Evolutionary conservation across 2,888 invertebrate genomes (phyloP), one percentile per base, ranked within the genome.

Genomic region (Lordiphosa andalusiaca): DNA sequence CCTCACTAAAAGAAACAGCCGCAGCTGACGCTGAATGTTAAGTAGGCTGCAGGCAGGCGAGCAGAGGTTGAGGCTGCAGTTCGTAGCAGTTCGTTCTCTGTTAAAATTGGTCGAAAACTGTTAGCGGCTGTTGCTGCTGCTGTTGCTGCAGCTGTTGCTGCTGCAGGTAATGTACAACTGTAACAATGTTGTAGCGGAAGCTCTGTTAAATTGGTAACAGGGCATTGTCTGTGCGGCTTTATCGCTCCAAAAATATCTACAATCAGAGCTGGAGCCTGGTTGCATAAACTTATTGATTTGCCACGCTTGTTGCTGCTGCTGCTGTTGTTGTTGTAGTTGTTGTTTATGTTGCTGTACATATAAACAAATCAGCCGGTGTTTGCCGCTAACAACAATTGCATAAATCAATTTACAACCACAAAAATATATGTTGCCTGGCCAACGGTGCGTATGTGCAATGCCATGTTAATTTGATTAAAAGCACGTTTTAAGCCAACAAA

Each of bases 221-320:
- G 53, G 58, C 57, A 71, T 78, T 78, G 80, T 78, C 73, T 77
- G 56, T 63, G 63, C 50, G 71, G 75, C 71, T 75, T 82, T 82
- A 77, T 77, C 77, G 56, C 49, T 30, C 30, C 30, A 30, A 30
- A 30, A 30, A 30, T 9, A 66, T 64, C 69, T 64, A 71, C 73
- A 74, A 76, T 76, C 76, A 73, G 30, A 47, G 49, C 30, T 53
- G 67, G 51, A 41, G 60, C 69, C 53, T 68, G 30, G 80, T 78
- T 78, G 82, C 77, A 78, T 78, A 78, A 78, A 78, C 82, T 67
- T 75, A 82, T 78, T 82, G 82, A 78, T 78, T 75, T 66, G 78
- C 60, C 61, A 53, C 48, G 71, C 51, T 60, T 25, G 65, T 36
- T 53, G 65, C 65, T 73, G 78, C 64, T 30, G 16, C 16, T 16